Evolutionary conservation across 2,113 vertebrate genomes (phyloP).

Genomic region (Arenaria interpres): DNA sequence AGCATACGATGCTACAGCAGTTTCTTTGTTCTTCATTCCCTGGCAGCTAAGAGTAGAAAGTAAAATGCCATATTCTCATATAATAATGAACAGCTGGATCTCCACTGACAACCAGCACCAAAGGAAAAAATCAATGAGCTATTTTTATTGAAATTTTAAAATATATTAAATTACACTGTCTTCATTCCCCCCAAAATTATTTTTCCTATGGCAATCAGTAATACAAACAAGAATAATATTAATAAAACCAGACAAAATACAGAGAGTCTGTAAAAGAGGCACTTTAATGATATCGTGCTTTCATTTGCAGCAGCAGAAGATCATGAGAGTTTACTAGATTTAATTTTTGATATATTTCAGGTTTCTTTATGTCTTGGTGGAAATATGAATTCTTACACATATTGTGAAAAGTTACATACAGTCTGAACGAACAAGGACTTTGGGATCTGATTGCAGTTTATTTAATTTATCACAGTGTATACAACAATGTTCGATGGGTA

Average conservation of each 20-base stretch:
- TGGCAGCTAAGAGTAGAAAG: background rate
- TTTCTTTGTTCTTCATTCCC: background rate
- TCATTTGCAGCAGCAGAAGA: background rate
- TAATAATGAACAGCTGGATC: background rate
- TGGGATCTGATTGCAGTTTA: background rate
- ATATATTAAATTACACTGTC: background rate
- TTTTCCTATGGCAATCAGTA: background rate
- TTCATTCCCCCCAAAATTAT: background rate
- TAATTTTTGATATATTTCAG: background rate
- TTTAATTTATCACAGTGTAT: background rate
- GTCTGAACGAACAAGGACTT: background rate
- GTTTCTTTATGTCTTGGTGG: background rate
- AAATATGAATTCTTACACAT: background rate
- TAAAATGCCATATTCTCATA: background rate
- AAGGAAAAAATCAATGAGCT: background rate
- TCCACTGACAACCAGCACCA: background rate
- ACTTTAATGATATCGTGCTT: background rate
- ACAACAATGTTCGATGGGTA: background rate
- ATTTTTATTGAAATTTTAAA: background rate
- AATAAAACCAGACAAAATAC: background rate
- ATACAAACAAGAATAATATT: background rate
- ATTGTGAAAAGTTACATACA: background rate
- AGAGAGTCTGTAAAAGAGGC: background rate
- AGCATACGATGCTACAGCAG: background rate
- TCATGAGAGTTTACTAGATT: background rate